Base-by-base conservation (phyloP, 1,140 invertebrate species). In the Melanaphis sacchari region DNA sequence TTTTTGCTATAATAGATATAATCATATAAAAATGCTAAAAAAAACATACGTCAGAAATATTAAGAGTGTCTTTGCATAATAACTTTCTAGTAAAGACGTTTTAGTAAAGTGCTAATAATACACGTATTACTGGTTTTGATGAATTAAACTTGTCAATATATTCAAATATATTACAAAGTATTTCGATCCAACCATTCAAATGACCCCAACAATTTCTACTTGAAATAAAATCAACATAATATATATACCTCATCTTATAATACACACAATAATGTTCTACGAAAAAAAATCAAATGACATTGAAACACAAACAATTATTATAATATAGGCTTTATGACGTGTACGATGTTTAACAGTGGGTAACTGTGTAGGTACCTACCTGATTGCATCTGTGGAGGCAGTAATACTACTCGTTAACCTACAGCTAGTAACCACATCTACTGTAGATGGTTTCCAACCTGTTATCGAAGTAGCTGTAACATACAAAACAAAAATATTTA, bases 381-480 rank as follows among this genome's bases (percentile, higher is more conserved):
- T 85, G 81, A 85, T 93, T 40, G 91, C 21, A 84, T 93, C 91
- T 40, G 91, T 54, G 38, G 91, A 93, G 81, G 81, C 26, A 36
- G 91, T 82, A 85, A 93, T 93, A 36, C n/a, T 93, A 93, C 91
- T 93, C 91, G 76, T 93, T 93, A 93, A 84, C 76, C 91, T 93
- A 93, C 91, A 93, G 91, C 91, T 93, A 38, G 91, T 31, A 24
- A 52, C 81, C 46, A 84, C 91, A n/a, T 93, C 91, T 22, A 93
- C 91, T 54, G 91, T 66, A 26, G 91, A 93, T 93, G 91, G 81
- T 82, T 93, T 93, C 91, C 91, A 93, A 84, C 66, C 76, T 49
- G 91, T 84, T 93, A 93, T 93, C 91, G 91, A 93, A 93, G 91
- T 84, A 41, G 91, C 91, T 93, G 81, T 40, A 93, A 90, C 52